Evolutionary conservation across 2,888 invertebrate species (phyloP), one percentile per base, ranked within the genome.

Genomic region (Hyles lineata): DNA sequence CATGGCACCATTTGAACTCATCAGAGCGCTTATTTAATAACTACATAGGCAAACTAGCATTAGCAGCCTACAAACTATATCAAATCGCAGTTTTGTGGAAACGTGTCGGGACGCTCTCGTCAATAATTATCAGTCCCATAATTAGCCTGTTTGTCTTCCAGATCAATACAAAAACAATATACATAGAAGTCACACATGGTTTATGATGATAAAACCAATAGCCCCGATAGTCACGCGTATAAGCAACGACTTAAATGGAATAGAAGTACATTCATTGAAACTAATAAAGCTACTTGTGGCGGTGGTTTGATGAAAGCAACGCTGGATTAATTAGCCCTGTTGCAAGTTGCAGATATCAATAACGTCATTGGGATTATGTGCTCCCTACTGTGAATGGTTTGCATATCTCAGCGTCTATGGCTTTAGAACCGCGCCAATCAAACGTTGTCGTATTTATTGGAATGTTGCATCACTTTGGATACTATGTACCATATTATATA

Each of bases 271-370:
- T 50, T 50, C 43, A 67, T 67, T 67, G 23, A 67, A 21, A 23
- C 23, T 67, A 67, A 67, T 67, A 67, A 67, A 67, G 32, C 35
- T 67, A 5, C 23, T 67, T 67, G 21, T 67, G 63, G 11, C 25
- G 25, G 6, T 43, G 21, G 63, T 67, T 62, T 50, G 43, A 21
- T 67, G 43, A 67, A 67, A 43, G 63, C 43, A 15, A 67, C 23
- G n/a, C 23, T 15, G 63, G 63, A 67, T 67, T 43, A 67, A 67
- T 67, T 67, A 43, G 43, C 21, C 43, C 17, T 43, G 7, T 21
- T 43, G 63, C 43, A 43, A 67, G 43, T 21, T 67, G 63, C 43
- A 43, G 35, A 67, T 67, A 67, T 67, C 63, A 67, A 67, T 43
- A 67, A 43, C 17, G 63, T 23, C 43, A 43, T 67, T 67, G 43